Evolutionary conservation across 92 coral and sea anemone genomes (phyloP).

Genomic region (Virgularia gustaviana): DNA sequence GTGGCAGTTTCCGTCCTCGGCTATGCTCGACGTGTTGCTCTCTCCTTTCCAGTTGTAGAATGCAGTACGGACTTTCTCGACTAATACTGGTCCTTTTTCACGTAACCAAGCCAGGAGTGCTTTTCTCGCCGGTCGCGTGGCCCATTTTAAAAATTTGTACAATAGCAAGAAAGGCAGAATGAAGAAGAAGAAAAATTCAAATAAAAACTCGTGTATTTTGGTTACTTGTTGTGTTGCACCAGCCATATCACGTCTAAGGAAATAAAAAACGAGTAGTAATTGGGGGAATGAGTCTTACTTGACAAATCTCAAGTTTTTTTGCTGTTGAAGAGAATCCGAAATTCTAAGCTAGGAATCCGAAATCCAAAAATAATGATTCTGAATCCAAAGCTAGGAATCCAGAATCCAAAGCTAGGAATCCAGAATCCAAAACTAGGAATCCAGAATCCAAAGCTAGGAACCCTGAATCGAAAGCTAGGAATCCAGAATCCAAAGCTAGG

Average conservation of each 20-base stretch:
- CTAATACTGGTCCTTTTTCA: too few species aligned
- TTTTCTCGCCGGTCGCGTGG: background rate
- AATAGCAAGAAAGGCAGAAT: constrained; percentile 64
- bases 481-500: too few species aligned
- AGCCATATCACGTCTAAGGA: constrained; percentile 57
- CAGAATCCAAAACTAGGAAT: too few species aligned
- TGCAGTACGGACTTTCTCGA: background rate
- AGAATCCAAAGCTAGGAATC: background rate
- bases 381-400: background rate
- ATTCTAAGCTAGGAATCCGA: background rate
- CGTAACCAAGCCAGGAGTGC: background rate
- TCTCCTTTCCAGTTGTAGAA: background rate
- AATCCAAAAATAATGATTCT: background rate
- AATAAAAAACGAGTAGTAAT: background rate
- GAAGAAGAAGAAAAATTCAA: constrained; percentile 78
- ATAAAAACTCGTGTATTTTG: constrained; percentile 62
- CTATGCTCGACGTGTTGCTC: background rate
- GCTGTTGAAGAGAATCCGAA: background rate
- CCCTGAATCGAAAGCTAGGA: too few species aligned
- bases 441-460: too few species aligned
- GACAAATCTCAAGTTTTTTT: background rate
- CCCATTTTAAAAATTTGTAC: constrained; percentile 24
- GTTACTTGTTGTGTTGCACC: constrained; percentile 47
- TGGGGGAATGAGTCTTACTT: background rate
- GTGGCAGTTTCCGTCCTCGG: background rate